Base-by-base conservation (phyloP, 2,113 vertebrate species). In the Capreolus pygargus region DNA sequence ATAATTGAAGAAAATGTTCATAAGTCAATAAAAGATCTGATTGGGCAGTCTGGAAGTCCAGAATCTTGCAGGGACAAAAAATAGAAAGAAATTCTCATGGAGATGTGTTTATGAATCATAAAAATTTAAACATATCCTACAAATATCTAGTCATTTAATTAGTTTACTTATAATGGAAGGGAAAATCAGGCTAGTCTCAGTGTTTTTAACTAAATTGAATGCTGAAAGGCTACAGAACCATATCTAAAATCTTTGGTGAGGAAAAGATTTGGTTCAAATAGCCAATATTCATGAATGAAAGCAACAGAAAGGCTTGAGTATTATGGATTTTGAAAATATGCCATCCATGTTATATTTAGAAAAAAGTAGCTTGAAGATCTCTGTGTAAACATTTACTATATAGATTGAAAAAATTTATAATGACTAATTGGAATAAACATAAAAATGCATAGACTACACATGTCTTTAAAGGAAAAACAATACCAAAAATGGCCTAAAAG, bases 191-290 rank as follows among this genome's bases (percentile, higher is more conserved):
- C 17, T 76, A 96, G 89, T 21, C 45, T n/a, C 3, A 91, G 12
- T 82, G 47, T 91, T 97, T 96, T 96, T 28, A 95, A 83, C 57
- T 86, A 82, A 87, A 94, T 28, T 64, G 89, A 95, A 84, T 78
- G 33, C 19, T 67, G 39, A 94, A 96, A 88, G 64, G 92, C 70
- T 67, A 36, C 30, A 91, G 81, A 74, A 52, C 33, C 85, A 81
- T 85, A 45, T 55, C 76, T 43, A 55, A 64, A 94, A 64, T 95
- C n/a, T 84, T 93, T 88, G 64, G 54, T 86, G 16, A 95, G 58
- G 78, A 83, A 85, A 96, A 92, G 5, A 76, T 85, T 95, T 93
- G 11, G 7, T 89, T 96, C n/a, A 67, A 84, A 79, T 76, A 92
- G 52, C 78, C 79, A 86, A 33, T 90, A 94, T 86, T 94, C 94